Conservation (phyloP, 2,113 vertebrate species). For the Entelurus aequoreus region DNA sequence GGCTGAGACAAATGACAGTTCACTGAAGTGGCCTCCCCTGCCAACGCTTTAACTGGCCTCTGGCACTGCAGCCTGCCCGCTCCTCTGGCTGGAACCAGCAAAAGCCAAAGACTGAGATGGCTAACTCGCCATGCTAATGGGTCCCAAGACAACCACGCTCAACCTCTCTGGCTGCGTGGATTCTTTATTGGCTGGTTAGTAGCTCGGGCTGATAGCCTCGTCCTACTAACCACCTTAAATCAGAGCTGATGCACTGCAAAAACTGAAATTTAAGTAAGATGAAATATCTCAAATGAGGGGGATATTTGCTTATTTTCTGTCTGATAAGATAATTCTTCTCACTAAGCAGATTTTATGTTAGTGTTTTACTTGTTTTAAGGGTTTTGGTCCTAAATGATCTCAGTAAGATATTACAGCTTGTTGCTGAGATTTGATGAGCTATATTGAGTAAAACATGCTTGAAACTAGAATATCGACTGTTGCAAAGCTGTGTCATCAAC, state of each 20-base stretch:
- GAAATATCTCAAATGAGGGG: too few relatives aligned
- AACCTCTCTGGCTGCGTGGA: slow-evolving; percentile 59
- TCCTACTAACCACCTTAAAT: background rate
- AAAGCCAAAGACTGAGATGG: slow-evolving; percentile 34
- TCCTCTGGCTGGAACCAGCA: slow-evolving; percentile 45
- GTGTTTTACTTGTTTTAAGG: too few relatives aligned
- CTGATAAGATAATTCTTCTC: too few relatives aligned
- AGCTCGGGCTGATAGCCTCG: slow-evolving; percentile 1
- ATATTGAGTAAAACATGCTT: too few relatives aligned
- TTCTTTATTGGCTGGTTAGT: slow-evolving; percentile 66
- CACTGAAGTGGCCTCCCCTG: slow-evolving; percentile 56
- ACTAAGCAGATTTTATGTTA: too few relatives aligned
- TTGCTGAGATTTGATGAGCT: too few relatives aligned
- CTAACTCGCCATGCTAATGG: slow-evolving; percentile 63
- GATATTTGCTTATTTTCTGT: too few relatives aligned
- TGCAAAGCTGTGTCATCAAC: too few relatives aligned
- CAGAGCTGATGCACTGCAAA: background rate
- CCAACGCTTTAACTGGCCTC: slow-evolving; percentile 39
- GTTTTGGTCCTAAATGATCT: too few relatives aligned
- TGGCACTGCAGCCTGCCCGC: slow-evolving; percentile 30
- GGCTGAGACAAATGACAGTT: slow-evolving; percentile 64
- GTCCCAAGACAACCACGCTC: slow-evolving; percentile 62
- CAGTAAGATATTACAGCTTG: too few relatives aligned
- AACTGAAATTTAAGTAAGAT: too few relatives aligned
- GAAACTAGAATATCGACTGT: too few relatives aligned